These are phyloP conservation scores for Dunckerocampus dactyliophorus DNA, from an alignment of 2,113 vertebrate genomes.

Conservation along the genomic window DNA sequence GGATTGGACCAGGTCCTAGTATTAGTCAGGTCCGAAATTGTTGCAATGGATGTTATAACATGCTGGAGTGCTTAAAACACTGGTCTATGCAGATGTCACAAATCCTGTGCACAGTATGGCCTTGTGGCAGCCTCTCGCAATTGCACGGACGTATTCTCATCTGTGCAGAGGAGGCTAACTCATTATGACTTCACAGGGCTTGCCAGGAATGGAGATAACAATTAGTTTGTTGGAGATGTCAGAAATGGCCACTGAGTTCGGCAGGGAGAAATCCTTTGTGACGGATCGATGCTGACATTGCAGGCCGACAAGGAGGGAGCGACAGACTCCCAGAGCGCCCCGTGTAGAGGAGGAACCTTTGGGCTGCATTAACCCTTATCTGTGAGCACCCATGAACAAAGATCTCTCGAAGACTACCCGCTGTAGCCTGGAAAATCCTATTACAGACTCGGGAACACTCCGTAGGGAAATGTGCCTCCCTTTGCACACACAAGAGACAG, in stretches of 20 bases:
- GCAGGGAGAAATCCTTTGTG: constrained; percentile 87
- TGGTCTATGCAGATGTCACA: neutral
- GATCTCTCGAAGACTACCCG: constrained; percentile 67
- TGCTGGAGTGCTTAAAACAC: neutral
- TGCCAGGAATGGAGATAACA: constrained; percentile 85
- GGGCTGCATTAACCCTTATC: constrained; percentile 65
- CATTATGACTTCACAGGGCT: constrained; percentile 89
- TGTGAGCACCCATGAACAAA: constrained; percentile 58
- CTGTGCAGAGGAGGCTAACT: constrained; percentile 90
- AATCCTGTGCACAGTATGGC: neutral
- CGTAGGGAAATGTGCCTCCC: constrained; percentile 62
- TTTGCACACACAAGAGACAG: constrained; percentile 49
- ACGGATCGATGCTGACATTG: constrained; percentile 87
- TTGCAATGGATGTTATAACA: constrained; percentile 5
- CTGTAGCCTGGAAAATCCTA: constrained; percentile 69
- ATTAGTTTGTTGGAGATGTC: constrained; percentile 93
- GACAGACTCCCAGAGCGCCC: constrained; percentile 58
- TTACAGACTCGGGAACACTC: constrained; percentile 57
- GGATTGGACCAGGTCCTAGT: constrained; percentile 91
- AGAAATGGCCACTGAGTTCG: constrained; percentile 85
- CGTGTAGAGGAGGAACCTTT: constrained; percentile 52
- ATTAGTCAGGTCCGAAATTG: constrained; percentile 84
- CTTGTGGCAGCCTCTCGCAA: constrained; percentile 83
- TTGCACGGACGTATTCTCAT: constrained; percentile 74
- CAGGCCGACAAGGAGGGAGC: constrained; percentile 77